These are phyloP conservation scores for Neoascia interrupta DNA, from an alignment of 2,888 invertebrate genomes.

Conservation along the genomic window DNA sequence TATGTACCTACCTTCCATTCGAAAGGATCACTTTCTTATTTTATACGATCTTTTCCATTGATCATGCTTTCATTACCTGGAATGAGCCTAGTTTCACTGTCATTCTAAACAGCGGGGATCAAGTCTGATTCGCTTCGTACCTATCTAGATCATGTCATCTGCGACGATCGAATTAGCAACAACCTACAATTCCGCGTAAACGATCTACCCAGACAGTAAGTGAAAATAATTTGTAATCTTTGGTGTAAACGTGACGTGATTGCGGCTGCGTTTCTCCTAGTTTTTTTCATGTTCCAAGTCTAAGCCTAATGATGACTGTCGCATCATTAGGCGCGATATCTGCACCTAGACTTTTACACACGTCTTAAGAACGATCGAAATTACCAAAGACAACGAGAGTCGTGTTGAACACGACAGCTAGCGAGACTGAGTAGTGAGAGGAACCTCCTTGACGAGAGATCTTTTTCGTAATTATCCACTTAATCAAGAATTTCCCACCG, in stretches of 20 bases:
- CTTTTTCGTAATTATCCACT: conserved; percentile 62
- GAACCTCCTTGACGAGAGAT: conserved; percentile 51
- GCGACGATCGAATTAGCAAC: conserved; percentile 37
- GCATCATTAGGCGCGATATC: conserved; percentile 37
- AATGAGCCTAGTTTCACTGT: neutral
- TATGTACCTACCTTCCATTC: too few relatives aligned
- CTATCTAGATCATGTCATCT: conserved; percentile 38
- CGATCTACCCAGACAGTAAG: conserved; percentile 21
- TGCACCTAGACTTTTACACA: conserved; percentile 48
- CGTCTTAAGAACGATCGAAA: conserved; percentile 6
- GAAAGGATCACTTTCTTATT: neutral
- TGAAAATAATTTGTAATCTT: conserved; percentile 55
- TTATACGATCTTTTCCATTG: too few relatives aligned
- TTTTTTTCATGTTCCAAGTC: neutral
- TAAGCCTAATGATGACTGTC: conserved; percentile 55
- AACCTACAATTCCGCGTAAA: conserved; percentile 42
- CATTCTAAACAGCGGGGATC: conserved; percentile 21
- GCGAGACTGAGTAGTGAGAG: conserved; percentile 33
- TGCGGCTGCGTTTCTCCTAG: neutral
- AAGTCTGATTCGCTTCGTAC: conserved; percentile 31
- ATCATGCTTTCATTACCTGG: neutral
- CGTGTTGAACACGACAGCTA: neutral
- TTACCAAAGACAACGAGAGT: conserved; percentile 1
- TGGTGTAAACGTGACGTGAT: conserved; percentile 35
- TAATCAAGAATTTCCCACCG: conserved; percentile 63